Evolutionary conservation across 2,888 invertebrate species (phyloP).

Genomic region (Abscondita cerata): DNA sequence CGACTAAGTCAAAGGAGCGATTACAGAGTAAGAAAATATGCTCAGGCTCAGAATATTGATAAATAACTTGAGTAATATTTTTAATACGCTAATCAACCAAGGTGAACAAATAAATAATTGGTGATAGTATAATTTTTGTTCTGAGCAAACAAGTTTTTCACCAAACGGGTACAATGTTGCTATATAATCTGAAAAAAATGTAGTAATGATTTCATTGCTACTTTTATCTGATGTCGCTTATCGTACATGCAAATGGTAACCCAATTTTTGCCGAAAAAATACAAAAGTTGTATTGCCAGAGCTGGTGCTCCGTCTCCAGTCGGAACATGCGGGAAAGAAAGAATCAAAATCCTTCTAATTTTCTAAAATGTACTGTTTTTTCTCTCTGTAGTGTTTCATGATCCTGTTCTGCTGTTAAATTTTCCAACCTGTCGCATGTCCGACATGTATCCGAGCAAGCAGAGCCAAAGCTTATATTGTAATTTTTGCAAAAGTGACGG

Average conservation of each 20-base stretch:
- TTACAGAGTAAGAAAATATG: neutral
- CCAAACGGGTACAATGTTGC: neutral
- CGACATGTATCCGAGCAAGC: conserved; percentile 8
- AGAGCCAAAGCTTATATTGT: conserved; percentile 3
- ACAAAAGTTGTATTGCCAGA: conserved; percentile 6
- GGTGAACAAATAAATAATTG: no score
- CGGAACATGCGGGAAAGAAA: conserved; percentile 6
- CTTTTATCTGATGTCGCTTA: conserved; percentile 1
- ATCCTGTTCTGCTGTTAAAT: neutral
- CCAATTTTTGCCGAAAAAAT: neutral
- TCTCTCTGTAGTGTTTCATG: neutral
- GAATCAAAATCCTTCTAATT: conserved; percentile 13
- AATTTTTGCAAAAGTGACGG: conserved; percentile 3
- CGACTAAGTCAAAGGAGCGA: neutral
- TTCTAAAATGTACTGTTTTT: conserved; percentile 12
- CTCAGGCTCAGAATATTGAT: neutral
- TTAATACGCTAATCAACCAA: neutral
- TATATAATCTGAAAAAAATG: neutral
- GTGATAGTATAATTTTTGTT: neutral
- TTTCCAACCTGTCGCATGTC: conserved; percentile 6
- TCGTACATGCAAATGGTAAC: conserved; percentile 6
- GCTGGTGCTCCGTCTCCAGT: neutral
- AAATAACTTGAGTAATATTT: neutral
- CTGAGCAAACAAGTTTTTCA: neutral
- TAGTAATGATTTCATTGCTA: neutral